A percentile compares a stretch with the other conserved stretches of the same genome.
Conservation (phyloP, 30 jellyfish, hydroid and myxozoan species). For the Catostylus mosaicus region DNA sequence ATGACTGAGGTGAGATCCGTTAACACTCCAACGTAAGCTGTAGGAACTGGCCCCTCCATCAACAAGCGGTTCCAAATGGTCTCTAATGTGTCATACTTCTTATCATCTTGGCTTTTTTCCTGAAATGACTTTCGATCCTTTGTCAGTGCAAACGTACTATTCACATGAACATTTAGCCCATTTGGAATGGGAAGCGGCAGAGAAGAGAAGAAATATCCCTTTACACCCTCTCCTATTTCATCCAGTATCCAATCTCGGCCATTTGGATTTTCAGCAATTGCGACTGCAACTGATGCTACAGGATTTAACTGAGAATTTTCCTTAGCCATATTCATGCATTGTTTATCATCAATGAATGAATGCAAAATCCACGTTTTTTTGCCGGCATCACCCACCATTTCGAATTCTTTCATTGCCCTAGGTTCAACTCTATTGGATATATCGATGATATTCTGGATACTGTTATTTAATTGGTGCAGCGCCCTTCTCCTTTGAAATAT, state of each 20-base stretch:
- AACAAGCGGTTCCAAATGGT: conserved; percentile 34
- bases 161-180: conserved; percentile 73
- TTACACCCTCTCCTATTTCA: background rate
- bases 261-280: background rate
- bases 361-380: conserved; percentile 29
- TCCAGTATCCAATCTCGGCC: background rate
- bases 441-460: background rate
- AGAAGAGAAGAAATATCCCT: conserved; percentile 60
- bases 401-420: background rate
- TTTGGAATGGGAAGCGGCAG: conserved; percentile 72
- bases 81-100: conserved; percentile 7
- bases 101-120: conserved; percentile 32
- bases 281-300: conserved; percentile 40
- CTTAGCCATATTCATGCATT: conserved; percentile 33
- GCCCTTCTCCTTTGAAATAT: background rate
- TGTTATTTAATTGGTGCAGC: background rate
- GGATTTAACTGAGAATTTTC: conserved; percentile 23
- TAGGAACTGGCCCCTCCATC: conserved; percentile 47
- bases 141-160: conserved; percentile 80
- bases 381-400: background rate
- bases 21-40: conserved; percentile 38
- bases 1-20: conserved; percentile 3
- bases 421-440: background rate
- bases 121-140: conserved; percentile 54
- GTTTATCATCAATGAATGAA: conserved; percentile 7